These are phyloP conservation scores for Epinephelus moara DNA, from an alignment of 2,113 vertebrate species.

Conservation along the genomic window DNA sequence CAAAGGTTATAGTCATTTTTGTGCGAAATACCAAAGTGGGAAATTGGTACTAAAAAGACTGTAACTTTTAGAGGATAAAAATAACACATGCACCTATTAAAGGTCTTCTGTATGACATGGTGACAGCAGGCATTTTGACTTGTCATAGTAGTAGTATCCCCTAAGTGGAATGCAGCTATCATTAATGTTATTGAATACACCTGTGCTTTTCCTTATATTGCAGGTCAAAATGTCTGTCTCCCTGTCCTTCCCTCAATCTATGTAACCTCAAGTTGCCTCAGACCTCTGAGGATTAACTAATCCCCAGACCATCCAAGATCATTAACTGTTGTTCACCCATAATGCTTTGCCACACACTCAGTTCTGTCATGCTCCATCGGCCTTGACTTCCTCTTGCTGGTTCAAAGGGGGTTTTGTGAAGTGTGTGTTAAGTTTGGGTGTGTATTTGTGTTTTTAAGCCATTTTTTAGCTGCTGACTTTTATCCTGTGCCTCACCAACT, in stretches of 20 bases:
- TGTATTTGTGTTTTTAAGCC: neutral
- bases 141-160: too few species aligned
- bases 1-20: too few species aligned
- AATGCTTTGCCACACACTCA: constrained; percentile 41
- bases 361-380: constrained; percentile 33
- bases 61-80: too few species aligned
- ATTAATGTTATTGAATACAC: too few species aligned
- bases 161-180: too few species aligned
- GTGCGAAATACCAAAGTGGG: too few species aligned
- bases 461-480: neutral
- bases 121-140: too few species aligned
- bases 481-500: neutral
- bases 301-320: constrained; percentile 16
- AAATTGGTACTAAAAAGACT: too few species aligned
- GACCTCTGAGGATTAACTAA: constrained; percentile 1
- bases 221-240: too few species aligned
- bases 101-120: too few species aligned
- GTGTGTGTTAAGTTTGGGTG: neutral
- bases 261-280: neutral
- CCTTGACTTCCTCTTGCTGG: constrained; percentile 27
- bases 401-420: neutral
- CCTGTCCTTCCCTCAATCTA: neutral
- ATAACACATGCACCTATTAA: too few species aligned
- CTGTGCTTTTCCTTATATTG: too few species aligned
- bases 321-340: constrained; percentile 29